Base-by-base conservation (phyloP, 2,797 vertebrate genomes). In the Oceanodroma leucorhoa region DNA sequence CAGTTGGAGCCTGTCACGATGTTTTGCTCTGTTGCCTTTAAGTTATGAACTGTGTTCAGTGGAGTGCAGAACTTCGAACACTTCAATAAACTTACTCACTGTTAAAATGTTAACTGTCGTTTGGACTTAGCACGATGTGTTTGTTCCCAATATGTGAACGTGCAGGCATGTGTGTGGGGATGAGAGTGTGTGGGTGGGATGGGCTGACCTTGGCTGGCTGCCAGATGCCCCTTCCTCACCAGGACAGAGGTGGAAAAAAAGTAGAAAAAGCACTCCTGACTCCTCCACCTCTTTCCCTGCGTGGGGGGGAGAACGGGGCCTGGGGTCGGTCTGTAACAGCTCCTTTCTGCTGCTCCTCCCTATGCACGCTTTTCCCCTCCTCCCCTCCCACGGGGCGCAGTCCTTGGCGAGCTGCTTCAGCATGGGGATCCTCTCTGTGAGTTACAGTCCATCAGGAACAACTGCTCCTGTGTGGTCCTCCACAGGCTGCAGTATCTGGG, bases 11-110 rank as follows among this genome's bases (percentile, higher is more conserved):
- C 71, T 82, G 45, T 89, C 60, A 46, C 2, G 9, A 27, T 82
- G 83, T 91, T 95, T 97, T 96, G 85, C 78, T 95, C 71, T 71
- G 11, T 80, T 97, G 89, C 97, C 83, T 90, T 97, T 98, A 98
- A 98, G 93, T 98, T 98, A 98, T 97, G 85, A 97, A 90, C 67
- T 32, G 69, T 93, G 87, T 97, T 87, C 78, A 34, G 3, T 21
- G 69, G 66, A 67, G 83, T 72, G 34, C 58, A 69, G 87, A 89
- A 81, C 69, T 54, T 83, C 9, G 54, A 30, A n/a, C 34, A 77
- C 89, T 70, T 96, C 88, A 97, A 96, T 97, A 97, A 97, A 97
- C 0, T 0, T 69, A 58, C 51, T 96, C 53, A 58, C 46, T 95
- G 75, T 87, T 81, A 72, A 70, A 60, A n/a, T 34, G 55, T 23